These are phyloP conservation scores for Narcine bancroftii DNA, from an alignment of 2,113 vertebrate genomes.

Conservation along the genomic window DNA sequence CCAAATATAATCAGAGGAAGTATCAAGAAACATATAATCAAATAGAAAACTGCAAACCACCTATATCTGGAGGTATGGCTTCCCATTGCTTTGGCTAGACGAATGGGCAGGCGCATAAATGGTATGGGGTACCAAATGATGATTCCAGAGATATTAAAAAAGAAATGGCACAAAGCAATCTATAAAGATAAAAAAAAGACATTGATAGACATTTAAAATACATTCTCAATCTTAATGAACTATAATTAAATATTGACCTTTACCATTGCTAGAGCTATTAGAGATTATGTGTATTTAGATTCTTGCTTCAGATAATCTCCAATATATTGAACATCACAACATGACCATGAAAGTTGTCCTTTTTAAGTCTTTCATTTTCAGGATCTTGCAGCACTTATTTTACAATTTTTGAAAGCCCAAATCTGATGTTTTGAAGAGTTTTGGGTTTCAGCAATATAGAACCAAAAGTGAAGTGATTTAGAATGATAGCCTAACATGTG, in stretches of 20 bases:
- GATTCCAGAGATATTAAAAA: slow-evolving; percentile 93
- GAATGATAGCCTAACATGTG: no score
- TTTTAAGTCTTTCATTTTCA: neutral
- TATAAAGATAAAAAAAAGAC: slow-evolving; percentile 50
- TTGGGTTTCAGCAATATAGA: neutral
- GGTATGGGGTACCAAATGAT: slow-evolving; percentile 85
- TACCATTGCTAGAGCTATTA: neutral
- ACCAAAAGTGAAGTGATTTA: neutral
- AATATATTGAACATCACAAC: neutral
- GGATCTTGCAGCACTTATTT: neutral
- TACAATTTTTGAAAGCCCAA: neutral
- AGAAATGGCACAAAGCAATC: slow-evolving; percentile 93
- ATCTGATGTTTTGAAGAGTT: neutral
- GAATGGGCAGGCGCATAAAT: slow-evolving; percentile 74
- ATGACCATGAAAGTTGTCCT: neutral
- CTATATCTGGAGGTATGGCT: slow-evolving; percentile 75
- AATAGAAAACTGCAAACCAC: slow-evolving; percentile 86
- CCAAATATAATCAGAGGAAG: slow-evolving; percentile 69
- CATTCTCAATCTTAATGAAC: neutral
- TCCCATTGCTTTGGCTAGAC: slow-evolving; percentile 71
- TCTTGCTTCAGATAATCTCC: neutral
- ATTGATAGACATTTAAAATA: neutral
- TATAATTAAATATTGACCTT: neutral
- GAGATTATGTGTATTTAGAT: neutral
- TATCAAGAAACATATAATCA: slow-evolving; percentile 73